A percentile compares a stretch with the other conserved stretches of the same genome.
phyloP scores from a whole-genome alignment of 2,888 invertebrate species.

The Brachynemurus nebulosus region DNA sequence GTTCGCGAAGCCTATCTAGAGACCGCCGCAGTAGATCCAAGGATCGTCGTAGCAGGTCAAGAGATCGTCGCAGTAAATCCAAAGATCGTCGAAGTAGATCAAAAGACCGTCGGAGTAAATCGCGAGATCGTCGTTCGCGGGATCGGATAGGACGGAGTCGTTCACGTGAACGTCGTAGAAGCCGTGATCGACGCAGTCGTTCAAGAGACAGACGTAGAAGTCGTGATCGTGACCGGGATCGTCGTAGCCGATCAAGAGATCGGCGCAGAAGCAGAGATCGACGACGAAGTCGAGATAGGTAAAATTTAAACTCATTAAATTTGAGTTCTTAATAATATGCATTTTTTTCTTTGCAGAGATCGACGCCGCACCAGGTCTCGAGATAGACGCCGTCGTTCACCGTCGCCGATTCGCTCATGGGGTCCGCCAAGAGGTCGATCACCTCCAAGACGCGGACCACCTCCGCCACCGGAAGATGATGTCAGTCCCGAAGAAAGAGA shows the following conservation, averaged over 20 bases:
- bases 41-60: conserved; percentile 14
- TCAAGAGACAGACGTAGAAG: conserved; percentile 24
- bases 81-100: conserved; percentile 20
- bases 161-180: conserved; percentile 14
- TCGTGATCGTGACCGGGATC: conserved; percentile 20
- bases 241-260: conserved; percentile 16
- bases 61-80: conserved; percentile 17
- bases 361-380: conserved; percentile 17
- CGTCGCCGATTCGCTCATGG: conserved; percentile 25
- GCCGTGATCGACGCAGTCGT: conserved; percentile 19
- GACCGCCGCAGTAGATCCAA: conserved; percentile 7
- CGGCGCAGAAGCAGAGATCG: conserved; percentile 12
- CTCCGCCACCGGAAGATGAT: conserved; percentile 49
- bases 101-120: conserved; percentile 19
- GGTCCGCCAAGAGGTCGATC: conserved; percentile 27
- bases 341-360: conserved; percentile 2
- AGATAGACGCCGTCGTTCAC: conserved; percentile 17
- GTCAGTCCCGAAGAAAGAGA: conserved; percentile 95
- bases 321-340: too few species aligned
- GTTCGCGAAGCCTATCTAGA: conserved; percentile 5
- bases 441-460: conserved; percentile 38
- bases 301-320: too few species aligned
- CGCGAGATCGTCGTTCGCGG: conserved; percentile 19
- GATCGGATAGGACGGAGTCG: conserved; percentile 20
- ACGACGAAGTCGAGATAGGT: conserved; percentile 12